Evolutionary conservation across 2,113 vertebrate species (phyloP).

Genomic region (Melierax canorus): DNA sequence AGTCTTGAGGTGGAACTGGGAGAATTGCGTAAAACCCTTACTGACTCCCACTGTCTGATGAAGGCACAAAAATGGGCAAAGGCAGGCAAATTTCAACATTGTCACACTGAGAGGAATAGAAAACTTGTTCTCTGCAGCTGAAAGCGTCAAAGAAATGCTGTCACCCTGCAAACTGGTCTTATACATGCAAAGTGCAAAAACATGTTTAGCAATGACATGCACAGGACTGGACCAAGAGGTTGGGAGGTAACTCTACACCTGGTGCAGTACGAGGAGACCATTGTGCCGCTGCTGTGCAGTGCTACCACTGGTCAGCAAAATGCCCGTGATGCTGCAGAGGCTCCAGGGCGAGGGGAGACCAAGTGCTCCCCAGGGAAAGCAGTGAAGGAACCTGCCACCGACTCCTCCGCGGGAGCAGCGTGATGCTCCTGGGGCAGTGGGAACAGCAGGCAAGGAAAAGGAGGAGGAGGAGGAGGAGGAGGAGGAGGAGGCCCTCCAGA

Average conservation of each 20-base stretch:
- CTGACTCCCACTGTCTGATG: neutral
- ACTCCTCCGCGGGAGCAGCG: neutral
- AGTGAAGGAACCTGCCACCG: neutral
- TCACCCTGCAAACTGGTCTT: neutral
- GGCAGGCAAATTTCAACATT: neutral
- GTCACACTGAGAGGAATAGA: neutral
- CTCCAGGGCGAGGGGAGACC: neutral
- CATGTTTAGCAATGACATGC: fast-evolving
- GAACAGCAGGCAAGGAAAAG: neutral
- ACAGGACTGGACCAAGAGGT: neutral
- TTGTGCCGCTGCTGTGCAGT: neutral
- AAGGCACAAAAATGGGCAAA: neutral
- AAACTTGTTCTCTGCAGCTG: neutral
- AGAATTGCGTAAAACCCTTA: neutral
- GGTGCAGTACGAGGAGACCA: neutral
- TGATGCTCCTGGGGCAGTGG: neutral
- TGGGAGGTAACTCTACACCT: neutral
- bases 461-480: neutral
- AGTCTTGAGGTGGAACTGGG: neutral
- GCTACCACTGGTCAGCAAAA: neutral
- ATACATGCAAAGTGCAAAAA: neutral
- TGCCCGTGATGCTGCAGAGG: neutral
- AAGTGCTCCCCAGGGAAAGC: neutral
- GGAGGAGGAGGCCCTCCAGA: neutral
- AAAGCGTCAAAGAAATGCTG: neutral